phyloP scores from a whole-genome alignment of 2,797 vertebrate species.

The Mormyrus proboscirostris region DNA sequence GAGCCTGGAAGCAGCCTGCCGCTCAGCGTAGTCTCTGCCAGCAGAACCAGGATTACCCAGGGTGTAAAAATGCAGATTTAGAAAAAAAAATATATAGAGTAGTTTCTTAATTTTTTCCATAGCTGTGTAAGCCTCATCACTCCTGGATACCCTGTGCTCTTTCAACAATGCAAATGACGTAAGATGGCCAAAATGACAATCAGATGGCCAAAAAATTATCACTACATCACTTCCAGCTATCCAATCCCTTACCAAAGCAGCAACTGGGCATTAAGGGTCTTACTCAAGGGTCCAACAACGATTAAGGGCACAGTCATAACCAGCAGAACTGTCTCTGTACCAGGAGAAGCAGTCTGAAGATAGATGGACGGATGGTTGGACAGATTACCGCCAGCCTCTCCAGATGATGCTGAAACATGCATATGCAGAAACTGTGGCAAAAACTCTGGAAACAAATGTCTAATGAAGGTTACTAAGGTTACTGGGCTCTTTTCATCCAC shows the following conservation, averaged over 20 bases:
- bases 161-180: background rate
- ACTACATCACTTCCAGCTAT: background rate
- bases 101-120: background rate
- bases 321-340: background rate
- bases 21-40: background rate
- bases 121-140: background rate
- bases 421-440: background rate
- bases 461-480: slow-evolving; percentile 14
- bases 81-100: background rate
- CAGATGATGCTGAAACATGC: background rate
- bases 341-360: background rate
- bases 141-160: background rate
- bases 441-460: background rate
- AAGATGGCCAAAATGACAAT: background rate
- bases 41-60: background rate
- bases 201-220: background rate
- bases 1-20: background rate
- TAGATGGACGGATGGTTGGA: background rate
- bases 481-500: slow-evolving; percentile 6
- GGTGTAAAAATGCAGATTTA: background rate
- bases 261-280: background rate
- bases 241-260: background rate
- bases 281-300: background rate
- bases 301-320: background rate
- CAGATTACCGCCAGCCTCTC: background rate